phyloP scores from a whole-genome alignment of 2,797 vertebrate species.

The Pampus argenteus region DNA sequence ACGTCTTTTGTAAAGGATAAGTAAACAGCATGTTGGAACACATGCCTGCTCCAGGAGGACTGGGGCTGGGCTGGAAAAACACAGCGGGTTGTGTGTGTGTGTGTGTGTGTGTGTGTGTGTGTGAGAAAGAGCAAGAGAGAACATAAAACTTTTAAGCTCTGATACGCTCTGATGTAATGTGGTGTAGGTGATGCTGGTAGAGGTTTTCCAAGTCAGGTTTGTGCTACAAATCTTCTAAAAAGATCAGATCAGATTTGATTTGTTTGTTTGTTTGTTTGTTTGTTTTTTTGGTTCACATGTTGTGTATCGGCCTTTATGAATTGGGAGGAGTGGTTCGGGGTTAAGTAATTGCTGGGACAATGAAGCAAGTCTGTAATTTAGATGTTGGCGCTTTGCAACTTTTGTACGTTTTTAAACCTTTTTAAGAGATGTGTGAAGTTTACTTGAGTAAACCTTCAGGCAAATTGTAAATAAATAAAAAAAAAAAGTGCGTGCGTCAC shows the following conservation, averaged over 20 bases:
- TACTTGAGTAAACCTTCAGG: neutral
- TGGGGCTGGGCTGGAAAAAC: slow-evolving; percentile 57
- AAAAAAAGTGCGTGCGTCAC: slow-evolving; percentile 38
- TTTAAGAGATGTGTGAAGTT: slow-evolving; percentile 10
- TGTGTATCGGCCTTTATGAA: slow-evolving; percentile 48
- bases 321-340: slow-evolving; percentile 45
- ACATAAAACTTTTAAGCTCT: slow-evolving; percentile 18
- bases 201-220: neutral
- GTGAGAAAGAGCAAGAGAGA: neutral
- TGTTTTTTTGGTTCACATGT: slow-evolving; percentile 30
- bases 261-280: too few species aligned
- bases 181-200: neutral
- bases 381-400: slow-evolving; percentile 27
- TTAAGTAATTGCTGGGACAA: slow-evolving; percentile 48
- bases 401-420: too few species aligned
- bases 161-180: neutral
- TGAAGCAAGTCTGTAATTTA: slow-evolving; percentile 57
- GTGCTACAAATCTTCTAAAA: neutral
- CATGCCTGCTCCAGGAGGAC: slow-evolving; percentile 65
- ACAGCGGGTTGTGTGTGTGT: slow-evolving; percentile 31
- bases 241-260: too few species aligned
- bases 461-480: neutral
- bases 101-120: neutral
- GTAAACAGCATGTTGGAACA: slow-evolving; percentile 77
- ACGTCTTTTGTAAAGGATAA: slow-evolving; percentile 74